These are phyloP conservation scores for Brachionus rotundiformis DNA, from an alignment of 1,140 invertebrate species.

Conservation along the genomic window DNA sequence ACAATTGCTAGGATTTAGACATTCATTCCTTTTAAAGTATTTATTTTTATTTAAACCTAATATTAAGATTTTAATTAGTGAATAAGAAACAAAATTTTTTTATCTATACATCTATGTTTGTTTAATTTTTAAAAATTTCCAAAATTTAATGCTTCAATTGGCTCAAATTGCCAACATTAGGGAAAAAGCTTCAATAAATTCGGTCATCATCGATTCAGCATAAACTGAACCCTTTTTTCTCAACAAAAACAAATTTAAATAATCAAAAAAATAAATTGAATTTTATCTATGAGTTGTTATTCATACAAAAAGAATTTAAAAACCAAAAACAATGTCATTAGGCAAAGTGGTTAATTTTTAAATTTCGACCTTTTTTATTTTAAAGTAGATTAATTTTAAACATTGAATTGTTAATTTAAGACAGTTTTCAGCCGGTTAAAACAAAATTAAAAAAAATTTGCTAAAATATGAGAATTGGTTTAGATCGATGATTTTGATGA, in stretches of 20 bases:
- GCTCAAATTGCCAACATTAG: not conserved
- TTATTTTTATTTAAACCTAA: too few species aligned
- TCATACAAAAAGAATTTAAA: too few species aligned
- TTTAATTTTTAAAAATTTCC: too few species aligned
- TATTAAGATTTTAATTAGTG: too few species aligned
- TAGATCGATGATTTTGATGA: not conserved
- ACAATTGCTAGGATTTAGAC: not conserved
- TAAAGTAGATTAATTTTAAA: not conserved
- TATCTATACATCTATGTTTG: too few species aligned
- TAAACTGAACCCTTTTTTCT: not conserved
- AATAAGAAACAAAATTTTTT: too few species aligned
- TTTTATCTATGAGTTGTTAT: too few species aligned
- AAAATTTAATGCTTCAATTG: not conserved
- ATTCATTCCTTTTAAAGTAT: not conserved
- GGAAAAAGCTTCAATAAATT: not conserved
- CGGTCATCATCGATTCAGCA: not conserved
- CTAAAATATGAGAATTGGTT: not conserved
- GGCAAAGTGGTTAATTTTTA: not conserved
- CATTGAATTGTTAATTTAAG: not conserved
- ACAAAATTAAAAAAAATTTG: not conserved
- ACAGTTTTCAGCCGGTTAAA: not conserved
- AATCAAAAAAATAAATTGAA: too few species aligned
- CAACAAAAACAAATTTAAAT: not conserved
- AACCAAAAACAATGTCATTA: not conserved
- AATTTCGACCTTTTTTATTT: not conserved